Evolutionary conservation across 1,140 invertebrate species (phyloP).

Genomic region (Olivierus martensii): DNA sequence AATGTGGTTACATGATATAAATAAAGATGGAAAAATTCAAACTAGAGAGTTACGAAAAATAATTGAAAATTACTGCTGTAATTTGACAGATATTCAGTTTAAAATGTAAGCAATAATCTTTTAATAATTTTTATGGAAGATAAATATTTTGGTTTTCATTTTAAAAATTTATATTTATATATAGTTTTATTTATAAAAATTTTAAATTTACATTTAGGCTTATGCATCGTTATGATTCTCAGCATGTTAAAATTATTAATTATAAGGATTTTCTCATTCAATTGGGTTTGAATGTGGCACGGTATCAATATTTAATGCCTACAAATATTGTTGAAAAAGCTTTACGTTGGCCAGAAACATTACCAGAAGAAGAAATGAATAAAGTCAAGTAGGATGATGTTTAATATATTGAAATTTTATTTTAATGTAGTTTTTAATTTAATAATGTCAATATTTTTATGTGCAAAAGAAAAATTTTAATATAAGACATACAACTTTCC

Average conservation of each 20-base stretch:
- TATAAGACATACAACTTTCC: too few relatives aligned
- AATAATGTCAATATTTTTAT: too few relatives aligned
- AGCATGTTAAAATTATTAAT: conserved; percentile 1
- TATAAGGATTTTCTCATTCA: conserved; percentile 12
- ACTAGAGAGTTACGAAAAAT: conserved; percentile 7
- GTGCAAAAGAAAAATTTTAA: too few relatives aligned
- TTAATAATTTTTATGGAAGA: not conserved
- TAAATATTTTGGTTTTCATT: not conserved
- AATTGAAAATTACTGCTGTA: conserved; percentile 10
- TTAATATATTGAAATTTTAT: too few relatives aligned
- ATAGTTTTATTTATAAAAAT: not conserved
- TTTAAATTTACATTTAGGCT: conserved; percentile 1
- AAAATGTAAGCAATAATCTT: conserved; percentile 2
- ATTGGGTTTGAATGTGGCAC: conserved; percentile 8
- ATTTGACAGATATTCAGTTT: conserved; percentile 6
- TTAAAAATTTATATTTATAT: not conserved
- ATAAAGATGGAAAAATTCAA: conserved; percentile 13
- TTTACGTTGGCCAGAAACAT: conserved; percentile 7
- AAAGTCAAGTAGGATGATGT: not conserved
- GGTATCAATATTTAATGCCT: conserved; percentile 9
- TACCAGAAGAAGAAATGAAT: not conserved
- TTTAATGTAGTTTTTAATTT: too few relatives aligned
- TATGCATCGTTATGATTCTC: conserved; percentile 9
- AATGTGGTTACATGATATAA: conserved; percentile 11
- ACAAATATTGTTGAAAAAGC: not conserved